Conservation (phyloP, 1,140 invertebrate species). For the Danaus melanippus region DNA sequence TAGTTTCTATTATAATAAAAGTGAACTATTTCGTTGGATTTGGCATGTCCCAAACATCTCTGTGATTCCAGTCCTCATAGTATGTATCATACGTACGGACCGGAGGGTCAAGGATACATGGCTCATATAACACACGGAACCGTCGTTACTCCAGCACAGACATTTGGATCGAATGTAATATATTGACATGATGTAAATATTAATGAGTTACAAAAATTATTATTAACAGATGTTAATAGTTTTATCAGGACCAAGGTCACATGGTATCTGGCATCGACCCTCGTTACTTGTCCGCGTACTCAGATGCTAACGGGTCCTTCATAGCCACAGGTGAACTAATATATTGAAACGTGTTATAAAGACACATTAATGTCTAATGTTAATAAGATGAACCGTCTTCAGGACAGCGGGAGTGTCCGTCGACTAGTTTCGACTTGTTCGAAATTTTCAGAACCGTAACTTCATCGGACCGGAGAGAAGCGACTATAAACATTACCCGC, state of each 20-base stretch:
- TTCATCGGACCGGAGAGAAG: conserved; percentile 29
- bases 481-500: conserved; percentile 27
- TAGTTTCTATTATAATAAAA: no score
- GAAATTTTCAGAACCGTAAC: conserved; percentile 38
- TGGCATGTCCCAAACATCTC: no score
- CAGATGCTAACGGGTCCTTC: conserved; percentile 27
- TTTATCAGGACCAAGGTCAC: conserved; percentile 22
- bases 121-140: no score
- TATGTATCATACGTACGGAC: no score
- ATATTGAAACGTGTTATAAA: conserved; percentile 2
- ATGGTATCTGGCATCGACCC: conserved; percentile 46
- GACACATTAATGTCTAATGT: neutral
- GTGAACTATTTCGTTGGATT: no score
- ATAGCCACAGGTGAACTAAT: conserved; percentile 29
- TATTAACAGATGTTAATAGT: no score
- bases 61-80: no score
- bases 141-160: no score
- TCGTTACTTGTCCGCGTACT: conserved; percentile 36
- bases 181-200: no score
- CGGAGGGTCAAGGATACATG: no score
- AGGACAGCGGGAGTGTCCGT: conserved; percentile 2
- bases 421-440: conserved; percentile 18
- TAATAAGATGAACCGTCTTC: neutral
- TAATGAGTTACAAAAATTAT: no score
- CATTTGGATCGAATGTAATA: no score